Percentiles rank a stretch among this genome's conserved stretches.
Conservation (phyloP, 2,113 vertebrate species). For the Pluvianellus socialis region DNA sequence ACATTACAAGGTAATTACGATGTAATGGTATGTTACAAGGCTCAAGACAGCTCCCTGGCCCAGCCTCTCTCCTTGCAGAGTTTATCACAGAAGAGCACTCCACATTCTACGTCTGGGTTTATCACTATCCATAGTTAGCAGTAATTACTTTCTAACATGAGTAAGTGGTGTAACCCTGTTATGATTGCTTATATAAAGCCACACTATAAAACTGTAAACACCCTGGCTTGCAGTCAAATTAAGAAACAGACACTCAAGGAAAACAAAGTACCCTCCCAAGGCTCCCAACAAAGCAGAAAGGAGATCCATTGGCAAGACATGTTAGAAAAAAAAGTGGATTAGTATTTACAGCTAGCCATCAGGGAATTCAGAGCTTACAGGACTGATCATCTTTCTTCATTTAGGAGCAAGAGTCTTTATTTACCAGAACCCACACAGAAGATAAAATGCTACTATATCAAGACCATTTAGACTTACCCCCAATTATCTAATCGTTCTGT, state of each 20-base stretch:
- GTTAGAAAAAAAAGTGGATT: background rate
- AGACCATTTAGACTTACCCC: background rate
- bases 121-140: background rate
- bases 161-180: background rate
- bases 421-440: background rate
- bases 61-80: background rate
- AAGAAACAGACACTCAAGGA: background rate
- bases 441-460: background rate
- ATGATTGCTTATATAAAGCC: background rate
- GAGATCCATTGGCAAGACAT: background rate
- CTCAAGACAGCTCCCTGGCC: background rate
- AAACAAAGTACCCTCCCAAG: background rate
- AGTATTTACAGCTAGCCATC: background rate
- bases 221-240: background rate
- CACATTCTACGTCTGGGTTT: background rate
- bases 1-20: background rate
- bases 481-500: background rate
- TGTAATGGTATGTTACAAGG: background rate
- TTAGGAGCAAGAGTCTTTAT: background rate
- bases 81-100: background rate
- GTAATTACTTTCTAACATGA: background rate
- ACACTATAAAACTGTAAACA: background rate
- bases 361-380: background rate
- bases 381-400: background rate
- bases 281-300: background rate